phyloP scores from a whole-genome alignment of 2,113 vertebrate species.

The Spheniscus mendiculus region DNA sequence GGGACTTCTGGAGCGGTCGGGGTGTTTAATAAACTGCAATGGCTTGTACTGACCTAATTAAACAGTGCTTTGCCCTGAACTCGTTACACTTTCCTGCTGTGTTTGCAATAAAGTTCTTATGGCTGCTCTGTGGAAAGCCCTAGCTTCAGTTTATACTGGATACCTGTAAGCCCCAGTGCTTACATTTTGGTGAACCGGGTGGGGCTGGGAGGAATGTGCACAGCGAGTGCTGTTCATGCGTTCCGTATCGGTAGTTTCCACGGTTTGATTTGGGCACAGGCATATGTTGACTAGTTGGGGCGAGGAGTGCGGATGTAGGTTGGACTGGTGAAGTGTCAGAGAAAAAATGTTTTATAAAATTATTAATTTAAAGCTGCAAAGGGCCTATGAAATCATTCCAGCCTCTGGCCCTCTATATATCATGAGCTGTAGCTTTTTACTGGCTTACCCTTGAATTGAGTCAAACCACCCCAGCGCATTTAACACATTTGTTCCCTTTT shows the following conservation, averaged over 20 bases:
- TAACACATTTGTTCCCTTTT: not conserved
- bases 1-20: accelerated
- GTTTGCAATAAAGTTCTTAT: not conserved
- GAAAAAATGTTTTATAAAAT: not conserved
- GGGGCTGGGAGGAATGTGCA: not conserved
- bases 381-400: not conserved
- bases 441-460: not conserved
- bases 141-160: not conserved
- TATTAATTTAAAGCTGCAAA: not conserved
- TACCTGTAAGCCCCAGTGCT: not conserved
- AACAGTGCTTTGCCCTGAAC: not conserved
- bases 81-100: not conserved
- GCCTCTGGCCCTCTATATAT: not conserved
- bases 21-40: not conserved
- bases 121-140: not conserved
- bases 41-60: not conserved
- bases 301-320: not conserved
- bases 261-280: not conserved
- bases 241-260: not conserved
- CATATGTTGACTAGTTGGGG: not conserved
- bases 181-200: not conserved
- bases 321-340: not conserved
- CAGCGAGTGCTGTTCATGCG: not conserved
- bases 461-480: not conserved
- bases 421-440: not conserved